phyloP scores from a whole-genome alignment of 2,113 vertebrate genomes.

The Dicentrarchus labrax region DNA sequence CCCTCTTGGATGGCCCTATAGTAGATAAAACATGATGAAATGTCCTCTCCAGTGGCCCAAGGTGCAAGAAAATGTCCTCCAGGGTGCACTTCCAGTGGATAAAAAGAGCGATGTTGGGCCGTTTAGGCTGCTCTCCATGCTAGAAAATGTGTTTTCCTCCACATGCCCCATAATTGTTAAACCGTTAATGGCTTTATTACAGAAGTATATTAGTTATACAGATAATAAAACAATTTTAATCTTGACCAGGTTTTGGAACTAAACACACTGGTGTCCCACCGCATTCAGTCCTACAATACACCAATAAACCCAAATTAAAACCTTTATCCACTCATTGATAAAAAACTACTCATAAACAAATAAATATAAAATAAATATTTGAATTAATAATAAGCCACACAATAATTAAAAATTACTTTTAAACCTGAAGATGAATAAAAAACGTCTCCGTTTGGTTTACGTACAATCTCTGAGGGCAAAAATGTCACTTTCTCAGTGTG shows the following conservation, averaged over 20 bases:
- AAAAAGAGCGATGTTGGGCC: too few species aligned
- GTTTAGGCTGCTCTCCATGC: too few species aligned
- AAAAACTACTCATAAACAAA: neutral
- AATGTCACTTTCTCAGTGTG: neutral
- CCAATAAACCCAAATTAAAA: neutral
- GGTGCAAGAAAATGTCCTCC: too few species aligned
- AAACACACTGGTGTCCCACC: neutral
- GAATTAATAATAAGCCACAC: neutral
- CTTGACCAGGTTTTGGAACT: neutral
- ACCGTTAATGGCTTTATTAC: too few species aligned
- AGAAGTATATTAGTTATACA: too few species aligned
- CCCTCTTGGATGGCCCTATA: too few species aligned
- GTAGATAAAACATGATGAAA: neutral
- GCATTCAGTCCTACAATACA: neutral
- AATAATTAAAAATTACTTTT: neutral
- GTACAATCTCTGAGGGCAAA: neutral
- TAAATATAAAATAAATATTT: constrained; percentile 25
- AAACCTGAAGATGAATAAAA: neutral
- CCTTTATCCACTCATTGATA: too few species aligned
- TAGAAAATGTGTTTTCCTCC: too few species aligned
- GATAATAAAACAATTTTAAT: neutral
- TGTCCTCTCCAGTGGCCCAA: neutral
- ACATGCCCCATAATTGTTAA: too few species aligned
- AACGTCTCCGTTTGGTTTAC: neutral
- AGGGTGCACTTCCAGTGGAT: too few species aligned